phyloP scores from a whole-genome alignment of 1,140 invertebrate genomes.

The Chymomyza costata region DNA sequence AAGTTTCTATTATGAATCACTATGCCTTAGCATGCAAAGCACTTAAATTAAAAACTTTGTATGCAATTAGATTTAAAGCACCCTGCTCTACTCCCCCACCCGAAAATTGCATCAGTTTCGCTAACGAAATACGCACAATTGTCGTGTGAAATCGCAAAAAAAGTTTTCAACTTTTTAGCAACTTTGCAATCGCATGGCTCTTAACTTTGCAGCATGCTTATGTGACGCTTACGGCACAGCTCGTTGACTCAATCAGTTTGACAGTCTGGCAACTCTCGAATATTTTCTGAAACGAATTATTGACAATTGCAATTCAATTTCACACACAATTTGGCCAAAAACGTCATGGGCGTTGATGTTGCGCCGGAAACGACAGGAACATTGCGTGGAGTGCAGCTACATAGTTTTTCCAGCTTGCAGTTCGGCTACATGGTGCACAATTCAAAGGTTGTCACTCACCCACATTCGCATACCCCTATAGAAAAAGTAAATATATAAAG shows the following conservation, averaged over 20 bases:
- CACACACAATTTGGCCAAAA: constrained; percentile 69
- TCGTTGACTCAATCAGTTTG: constrained; percentile 52
- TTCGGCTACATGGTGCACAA: too few relatives aligned
- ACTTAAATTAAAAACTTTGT: too few relatives aligned
- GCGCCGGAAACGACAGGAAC: constrained; percentile 52
- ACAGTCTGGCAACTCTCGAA: constrained; percentile 29
- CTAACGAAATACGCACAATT: constrained; percentile 33
- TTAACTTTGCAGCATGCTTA: constrained; percentile 33
- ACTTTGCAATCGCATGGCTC: constrained; percentile 51
- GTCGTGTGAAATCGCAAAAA: constrained; percentile 12
- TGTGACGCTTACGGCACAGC: background rate
- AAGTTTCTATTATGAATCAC: too few relatives aligned
- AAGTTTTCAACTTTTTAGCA: constrained; percentile 12
- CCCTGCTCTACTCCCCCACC: background rate
- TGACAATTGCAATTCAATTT: constrained; percentile 72
- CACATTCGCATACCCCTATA: constrained; percentile 9
- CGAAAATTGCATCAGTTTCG: constrained; percentile 6
- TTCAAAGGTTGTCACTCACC: too few relatives aligned
- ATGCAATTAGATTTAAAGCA: too few relatives aligned
- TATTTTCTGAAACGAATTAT: constrained; percentile 67
- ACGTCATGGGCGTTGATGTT: constrained; percentile 36
- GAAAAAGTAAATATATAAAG: constrained; percentile 43
- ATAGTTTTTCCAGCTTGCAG: constrained; percentile 38
- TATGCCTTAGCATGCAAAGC: too few relatives aligned
- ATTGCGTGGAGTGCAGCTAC: constrained; percentile 53